Base-by-base conservation (phyloP, 2,797 vertebrate genomes). In the Catamblyrhynchus diadema region DNA sequence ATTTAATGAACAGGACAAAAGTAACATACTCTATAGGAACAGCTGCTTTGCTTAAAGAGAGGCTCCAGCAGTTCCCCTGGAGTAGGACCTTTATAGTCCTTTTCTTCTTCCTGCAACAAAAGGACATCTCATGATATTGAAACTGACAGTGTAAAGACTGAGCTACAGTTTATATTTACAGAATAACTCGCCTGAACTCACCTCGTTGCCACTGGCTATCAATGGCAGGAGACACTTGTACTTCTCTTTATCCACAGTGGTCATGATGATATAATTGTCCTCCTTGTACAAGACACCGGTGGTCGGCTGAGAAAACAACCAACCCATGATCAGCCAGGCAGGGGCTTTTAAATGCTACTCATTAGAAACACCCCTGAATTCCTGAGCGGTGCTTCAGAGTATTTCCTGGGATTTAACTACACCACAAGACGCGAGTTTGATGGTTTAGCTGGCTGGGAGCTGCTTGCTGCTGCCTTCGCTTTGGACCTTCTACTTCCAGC, bases 251-350 rank as follows among this genome's bases (percentile, higher is more conserved):
- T 99, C 98, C 44, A 98, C 95, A 42, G 99, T 99, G 57, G 99
- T 99, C 99, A 99, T 99, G 57, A 99, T 99, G 87, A 99, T 98
- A 86, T 99, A 99, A 97, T 99, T 98, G 74, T 99, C 99, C 75
- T 99, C 99, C 94, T 96, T 99, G 97, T 99, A 99, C 35, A 99
- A 98, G 59, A 98, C 98, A 35, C 99, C 99, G 23, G 99, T 97
- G 7, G 97, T 94, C 28, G 99, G 99, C 99, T 99, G 95, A n/a
- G 97, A 65, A 83, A 89, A 71, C 45, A 94, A 74, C 24, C 64
- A 51, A 42, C 35, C 33, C 20, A 6, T 1, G 42, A 59, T 96
- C 88, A 91, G 21, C 62, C 75, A 42, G 24, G 67, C 17, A 25
- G 25, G 14, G 7, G 4, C 2, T 39, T 69, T 65, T 57, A 64